Base-by-base conservation (phyloP, 2,888 invertebrate species). In the Parasteatoda lunata region DNA sequence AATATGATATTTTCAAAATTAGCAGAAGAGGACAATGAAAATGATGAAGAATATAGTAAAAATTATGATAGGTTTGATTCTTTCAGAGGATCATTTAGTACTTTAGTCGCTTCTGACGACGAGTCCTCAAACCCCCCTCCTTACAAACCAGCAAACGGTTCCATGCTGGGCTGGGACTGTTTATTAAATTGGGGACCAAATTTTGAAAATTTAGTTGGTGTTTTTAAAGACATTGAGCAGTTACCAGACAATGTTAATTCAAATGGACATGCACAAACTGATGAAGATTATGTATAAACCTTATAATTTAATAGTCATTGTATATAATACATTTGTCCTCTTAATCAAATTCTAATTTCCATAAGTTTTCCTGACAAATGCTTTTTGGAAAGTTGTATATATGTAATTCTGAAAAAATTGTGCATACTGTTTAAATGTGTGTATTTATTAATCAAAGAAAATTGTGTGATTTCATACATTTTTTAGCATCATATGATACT, bases 211-310 rank as follows among this genome's bases (percentile, higher is more conserved):
- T 94, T 98, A 91, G 97, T 97, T 89, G 97, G 98, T 49, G 98
- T 98, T 75, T 98, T 98, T 91, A 97, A 97, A 93, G 98, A 98
- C 92, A 98, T 98, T 91, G 98, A 97, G 71, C 97, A 97, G 92
- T 93, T 98, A 90, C 98, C 98, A 4, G 97, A 98, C 91, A 90
- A 89, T 79, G 88, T 88, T 8, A 88, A 83, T 71, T 83, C 88
- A 54, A 9, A 59, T 59, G 88, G 88, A 76, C 81, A 87, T 87
- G 81, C 86, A 15, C 88, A 88, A 66, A 88, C 82, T 71, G 88
- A 88, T 79, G 83, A 88, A 83, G 88, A 88, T 83, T 88, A 88
- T 83, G 83, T 88, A 49, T 88, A 76, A 82, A 78, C 47, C 66
- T 45, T 52, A 7, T 77, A 51, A 77, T 75, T 66, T 79, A 59